phyloP scores from a whole-genome alignment of 2,797 vertebrate genomes.

The Silurus lanzhouensis region DNA sequence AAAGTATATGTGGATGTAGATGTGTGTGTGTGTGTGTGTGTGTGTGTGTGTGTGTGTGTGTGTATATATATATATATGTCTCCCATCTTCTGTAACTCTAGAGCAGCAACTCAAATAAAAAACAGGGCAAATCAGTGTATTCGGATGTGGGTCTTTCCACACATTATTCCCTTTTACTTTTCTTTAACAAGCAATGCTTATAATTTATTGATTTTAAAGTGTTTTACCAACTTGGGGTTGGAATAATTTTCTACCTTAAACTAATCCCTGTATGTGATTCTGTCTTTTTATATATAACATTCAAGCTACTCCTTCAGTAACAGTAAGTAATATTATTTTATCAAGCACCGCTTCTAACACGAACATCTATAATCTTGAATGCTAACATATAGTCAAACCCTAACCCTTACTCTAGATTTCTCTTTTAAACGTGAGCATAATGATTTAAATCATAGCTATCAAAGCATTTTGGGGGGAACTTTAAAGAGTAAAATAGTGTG shows the following conservation, averaged over 20 bases:
- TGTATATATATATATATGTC: too few relatives aligned
- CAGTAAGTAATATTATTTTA: background rate
- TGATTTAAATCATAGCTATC: background rate
- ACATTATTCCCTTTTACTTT: background rate
- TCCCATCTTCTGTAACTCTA: background rate
- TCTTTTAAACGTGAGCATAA: background rate
- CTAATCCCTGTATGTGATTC: background rate
- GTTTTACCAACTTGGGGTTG: background rate
- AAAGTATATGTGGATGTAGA: background rate
- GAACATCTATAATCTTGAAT: background rate
- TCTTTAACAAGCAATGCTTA: background rate
- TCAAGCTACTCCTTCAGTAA: background rate
- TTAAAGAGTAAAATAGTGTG: background rate
- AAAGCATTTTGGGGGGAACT: background rate
- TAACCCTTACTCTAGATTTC: background rate
- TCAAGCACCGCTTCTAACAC: background rate
- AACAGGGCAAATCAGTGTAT: background rate
- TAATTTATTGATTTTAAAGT: background rate
- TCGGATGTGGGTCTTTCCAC: background rate
- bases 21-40: too few relatives aligned
- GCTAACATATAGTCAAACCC: background rate
- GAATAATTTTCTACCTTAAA: background rate
- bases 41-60: too few relatives aligned
- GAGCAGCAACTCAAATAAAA: background rate
- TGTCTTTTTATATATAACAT: background rate